These are phyloP conservation scores for Orussus abietinus DNA, from an alignment of 1,140 invertebrate species.

Conservation along the genomic window DNA sequence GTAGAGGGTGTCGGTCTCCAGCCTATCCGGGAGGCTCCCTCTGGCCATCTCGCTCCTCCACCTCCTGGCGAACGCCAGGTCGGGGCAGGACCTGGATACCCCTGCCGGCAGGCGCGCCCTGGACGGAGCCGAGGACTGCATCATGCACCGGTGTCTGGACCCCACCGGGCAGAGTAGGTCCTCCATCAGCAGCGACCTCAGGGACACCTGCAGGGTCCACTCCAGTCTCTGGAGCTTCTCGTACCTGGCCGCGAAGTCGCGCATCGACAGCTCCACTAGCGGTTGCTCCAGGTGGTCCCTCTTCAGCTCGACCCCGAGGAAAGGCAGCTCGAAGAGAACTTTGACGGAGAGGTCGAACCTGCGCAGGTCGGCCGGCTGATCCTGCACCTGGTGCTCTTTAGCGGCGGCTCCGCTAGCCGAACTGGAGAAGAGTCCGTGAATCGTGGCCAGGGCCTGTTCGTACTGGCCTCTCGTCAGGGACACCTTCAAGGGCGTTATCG, in stretches of 20 bases:
- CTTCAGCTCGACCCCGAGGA: constrained; percentile 68
- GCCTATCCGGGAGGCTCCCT: constrained; percentile 66
- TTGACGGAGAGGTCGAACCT: constrained; percentile 43
- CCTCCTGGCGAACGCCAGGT: constrained; percentile 52
- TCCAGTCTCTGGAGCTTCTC: constrained; percentile 63
- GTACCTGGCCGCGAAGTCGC: constrained; percentile 75
- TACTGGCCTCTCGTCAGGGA: constrained; percentile 83
- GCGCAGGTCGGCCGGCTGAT: constrained; percentile 15
- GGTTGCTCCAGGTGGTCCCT: constrained; percentile 66
- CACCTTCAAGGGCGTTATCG: constrained; percentile 79
- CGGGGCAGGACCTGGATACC: constrained; percentile 81
- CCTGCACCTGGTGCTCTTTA: constrained; percentile 27
- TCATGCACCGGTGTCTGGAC: constrained; percentile 76
- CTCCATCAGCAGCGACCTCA: constrained; percentile 83
- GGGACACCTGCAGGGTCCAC: constrained; percentile 70
- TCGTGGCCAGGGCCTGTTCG: constrained; percentile 80
- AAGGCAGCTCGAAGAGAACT: constrained; percentile 69
- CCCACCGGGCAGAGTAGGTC: constrained; percentile 74
- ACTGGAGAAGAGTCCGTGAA: constrained; percentile 53
- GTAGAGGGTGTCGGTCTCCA: constrained; percentile 59
- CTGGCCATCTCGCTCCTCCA: constrained; percentile 26
- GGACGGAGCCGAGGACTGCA: constrained; percentile 64
- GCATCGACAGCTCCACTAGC: constrained; percentile 76
- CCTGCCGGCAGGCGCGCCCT: constrained; percentile 48
- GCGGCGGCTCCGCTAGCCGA: constrained; percentile 21